Base-by-base conservation (phyloP, 1,140 invertebrate genomes). In the Druon quercuslanigerum region DNA sequence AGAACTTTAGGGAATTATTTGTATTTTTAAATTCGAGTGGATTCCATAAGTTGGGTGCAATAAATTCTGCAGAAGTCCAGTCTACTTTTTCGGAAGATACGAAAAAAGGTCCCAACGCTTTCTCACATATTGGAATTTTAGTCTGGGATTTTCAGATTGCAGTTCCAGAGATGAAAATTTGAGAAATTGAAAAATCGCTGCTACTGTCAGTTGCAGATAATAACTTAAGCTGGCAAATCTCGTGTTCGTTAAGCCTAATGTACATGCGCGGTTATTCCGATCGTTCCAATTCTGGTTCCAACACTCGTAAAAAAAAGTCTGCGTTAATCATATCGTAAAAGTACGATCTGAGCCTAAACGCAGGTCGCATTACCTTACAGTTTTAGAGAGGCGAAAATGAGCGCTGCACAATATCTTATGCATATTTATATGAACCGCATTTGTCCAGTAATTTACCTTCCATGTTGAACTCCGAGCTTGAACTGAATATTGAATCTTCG, bases 381-480 rank as follows among this genome's bases (percentile, higher is more conserved):
- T 54, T 54, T 54, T 66, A 66, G 60, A 66, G 60, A 66, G 20
- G 25, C 60, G 60, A 66, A 66, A 66, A 66, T 19, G 33, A 66
- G 40, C 33, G 60, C 60, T 46, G 60, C 60, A 66, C 60, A 66
- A 66, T 66, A 66, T 66, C 60, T 40, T 66, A 66, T 66, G 60
- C 60, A 66, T 66, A 66, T 66, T 66, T 66, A 40, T 66, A 66
- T 66, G 60, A 66, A 66, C 60, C 60, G 60, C 60, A 66, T 66
- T 66, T 66, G 60, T 66, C 60, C 60, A 66, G 60, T 66, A 66
- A 66, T 66, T 66, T 66, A 66, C 60, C 60, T 66, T 66, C 60
- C 60, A 66, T 66, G 60, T 66, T 66, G 60, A 66, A 66, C 20
- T 66, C 60, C 60, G 60, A 66, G 60, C 60, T 66, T 66, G 60